Evolutionary conservation across 2,888 invertebrate species (phyloP).

Genomic region (Saturnia japonica): DNA sequence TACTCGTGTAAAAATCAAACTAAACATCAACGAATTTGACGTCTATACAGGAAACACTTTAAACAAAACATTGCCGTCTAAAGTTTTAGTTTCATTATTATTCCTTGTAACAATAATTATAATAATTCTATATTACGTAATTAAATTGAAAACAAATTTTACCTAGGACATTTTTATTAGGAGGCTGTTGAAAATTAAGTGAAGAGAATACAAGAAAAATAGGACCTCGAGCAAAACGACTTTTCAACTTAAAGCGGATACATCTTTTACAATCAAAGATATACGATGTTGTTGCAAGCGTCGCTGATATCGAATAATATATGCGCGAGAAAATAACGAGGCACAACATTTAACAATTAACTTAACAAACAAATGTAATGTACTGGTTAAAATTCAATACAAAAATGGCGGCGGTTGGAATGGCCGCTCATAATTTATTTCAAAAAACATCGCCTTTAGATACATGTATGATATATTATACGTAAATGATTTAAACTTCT

Average conservation of each 20-base stretch:
- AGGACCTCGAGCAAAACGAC: constrained; percentile 41
- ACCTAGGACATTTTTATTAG: neutral
- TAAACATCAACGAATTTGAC: too few species aligned
- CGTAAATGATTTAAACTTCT: neutral
- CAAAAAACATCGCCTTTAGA: constrained; percentile 4
- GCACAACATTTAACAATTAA: constrained; percentile 79
- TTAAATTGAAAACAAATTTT: neutral
- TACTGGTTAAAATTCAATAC: constrained; percentile 79
- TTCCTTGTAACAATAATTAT: too few species aligned
- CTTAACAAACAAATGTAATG: constrained; percentile 82
- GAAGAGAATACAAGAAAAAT: neutral
- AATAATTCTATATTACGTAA: too few species aligned
- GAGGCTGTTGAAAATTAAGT: constrained; percentile 3
- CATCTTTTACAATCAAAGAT: constrained; percentile 77
- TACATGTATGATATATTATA: neutral
- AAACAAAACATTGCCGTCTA: too few species aligned
- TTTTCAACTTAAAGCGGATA: constrained; percentile 57
- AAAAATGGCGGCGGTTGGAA: constrained; percentile 60
- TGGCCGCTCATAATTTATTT: constrained; percentile 56
- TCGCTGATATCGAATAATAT: constrained; percentile 68
- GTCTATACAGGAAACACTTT: too few species aligned
- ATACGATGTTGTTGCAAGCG: constrained; percentile 52
- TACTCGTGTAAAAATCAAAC: too few species aligned
- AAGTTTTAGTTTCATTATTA: too few species aligned
- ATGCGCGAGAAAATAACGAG: constrained; percentile 74